phyloP scores from a whole-genome alignment of 2,888 invertebrate genomes.

The Drosophila cracens region DNA sequence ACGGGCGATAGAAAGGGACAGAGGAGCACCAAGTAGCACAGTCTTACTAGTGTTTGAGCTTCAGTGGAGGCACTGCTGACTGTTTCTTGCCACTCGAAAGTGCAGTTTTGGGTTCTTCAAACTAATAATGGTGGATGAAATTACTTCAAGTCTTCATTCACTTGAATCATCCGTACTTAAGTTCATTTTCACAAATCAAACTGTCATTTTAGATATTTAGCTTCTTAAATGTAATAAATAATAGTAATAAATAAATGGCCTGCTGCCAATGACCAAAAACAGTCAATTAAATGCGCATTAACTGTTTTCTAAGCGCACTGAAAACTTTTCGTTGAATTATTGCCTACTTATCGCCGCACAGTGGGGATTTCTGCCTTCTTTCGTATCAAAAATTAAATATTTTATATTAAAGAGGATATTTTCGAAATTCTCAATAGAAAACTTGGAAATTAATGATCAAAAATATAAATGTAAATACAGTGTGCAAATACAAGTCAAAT shows the following conservation, averaged over 20 bases:
- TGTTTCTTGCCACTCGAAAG: not conserved
- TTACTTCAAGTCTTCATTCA: not conserved
- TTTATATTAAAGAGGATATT: not conserved
- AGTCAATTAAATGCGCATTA: not conserved
- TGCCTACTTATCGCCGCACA: not conserved
- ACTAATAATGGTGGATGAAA: not conserved
- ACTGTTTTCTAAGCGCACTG: not conserved
- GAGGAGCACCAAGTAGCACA: constrained; percentile 1
- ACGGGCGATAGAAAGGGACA: no score
- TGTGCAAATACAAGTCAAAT: not conserved
- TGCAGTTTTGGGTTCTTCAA: not conserved
- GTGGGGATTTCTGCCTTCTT: not conserved
- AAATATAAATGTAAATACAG: not conserved
- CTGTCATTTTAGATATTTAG: not conserved
- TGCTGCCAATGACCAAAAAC: not conserved
- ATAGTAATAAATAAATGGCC: not conserved
- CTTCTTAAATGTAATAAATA: not conserved
- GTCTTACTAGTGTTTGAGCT: constrained; percentile 29
- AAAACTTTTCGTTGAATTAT: not conserved
- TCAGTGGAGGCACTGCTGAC: not conserved
- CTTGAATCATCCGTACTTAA: not conserved
- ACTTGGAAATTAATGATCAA: not conserved
- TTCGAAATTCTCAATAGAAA: not conserved
- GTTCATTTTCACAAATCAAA: not conserved
- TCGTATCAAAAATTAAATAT: not conserved